Evolutionary conservation across 1,140 invertebrate genomes (phyloP).

Genomic region (Diploscapter pachys): DNA sequence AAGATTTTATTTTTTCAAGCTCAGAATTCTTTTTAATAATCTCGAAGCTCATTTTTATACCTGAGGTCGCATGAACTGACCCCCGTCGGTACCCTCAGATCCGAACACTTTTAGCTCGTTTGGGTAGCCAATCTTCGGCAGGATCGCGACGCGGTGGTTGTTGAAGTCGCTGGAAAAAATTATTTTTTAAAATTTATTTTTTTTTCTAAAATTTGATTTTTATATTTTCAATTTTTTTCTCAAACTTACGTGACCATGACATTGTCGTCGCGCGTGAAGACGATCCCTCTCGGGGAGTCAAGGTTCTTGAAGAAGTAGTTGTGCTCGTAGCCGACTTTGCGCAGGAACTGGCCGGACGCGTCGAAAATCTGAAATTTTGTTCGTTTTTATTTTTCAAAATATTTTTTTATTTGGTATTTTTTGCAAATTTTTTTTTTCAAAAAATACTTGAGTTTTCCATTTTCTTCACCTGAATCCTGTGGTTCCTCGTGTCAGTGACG

Average conservation of each 20-base stretch:
- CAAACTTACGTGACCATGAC: constrained; percentile 25
- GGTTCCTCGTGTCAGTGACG: constrained; percentile 87
- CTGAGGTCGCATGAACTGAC: constrained; percentile 77
- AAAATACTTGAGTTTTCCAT: no score
- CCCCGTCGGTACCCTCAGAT: constrained; percentile 71
- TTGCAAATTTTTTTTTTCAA: no score
- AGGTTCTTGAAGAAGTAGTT: constrained; percentile 73
- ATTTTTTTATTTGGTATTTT: no score
- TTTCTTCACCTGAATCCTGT: constrained; percentile 76
- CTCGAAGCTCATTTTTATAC: no score
- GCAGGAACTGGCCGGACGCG: constrained; percentile 75
- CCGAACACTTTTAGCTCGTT: constrained; percentile 42
- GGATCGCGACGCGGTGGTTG: constrained; percentile 74
- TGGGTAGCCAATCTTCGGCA: constrained; percentile 8
- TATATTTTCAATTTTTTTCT: no score
- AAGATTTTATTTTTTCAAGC: no score
- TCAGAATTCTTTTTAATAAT: no score
- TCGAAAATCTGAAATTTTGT: constrained; percentile 49
- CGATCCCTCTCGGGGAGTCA: constrained; percentile 83
- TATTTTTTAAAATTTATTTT: background rate
- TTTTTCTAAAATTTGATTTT: background rate
- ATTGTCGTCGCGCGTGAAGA: constrained; percentile 73
- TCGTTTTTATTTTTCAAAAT: no score
- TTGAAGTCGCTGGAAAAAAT: constrained; percentile 81
- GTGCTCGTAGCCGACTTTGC: constrained; percentile 79